Evolutionary conservation across 1,140 invertebrate species (phyloP).

Genomic region (Philaenus spumarius): DNA sequence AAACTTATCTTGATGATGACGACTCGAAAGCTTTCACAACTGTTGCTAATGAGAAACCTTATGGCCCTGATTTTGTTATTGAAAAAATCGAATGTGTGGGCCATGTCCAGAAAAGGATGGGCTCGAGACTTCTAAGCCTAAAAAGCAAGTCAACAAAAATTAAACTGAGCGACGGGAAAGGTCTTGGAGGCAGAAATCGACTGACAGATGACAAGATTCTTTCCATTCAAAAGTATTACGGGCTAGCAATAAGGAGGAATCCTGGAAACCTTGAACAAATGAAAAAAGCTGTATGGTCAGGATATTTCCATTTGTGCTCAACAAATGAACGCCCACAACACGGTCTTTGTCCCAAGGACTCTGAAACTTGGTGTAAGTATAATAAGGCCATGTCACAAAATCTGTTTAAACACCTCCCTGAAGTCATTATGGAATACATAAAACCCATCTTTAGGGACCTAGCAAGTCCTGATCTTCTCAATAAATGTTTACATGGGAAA

Average conservation of each 20-base stretch:
- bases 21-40: slow-evolving; percentile 18
- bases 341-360: slow-evolving; percentile 27
- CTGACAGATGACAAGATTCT: slow-evolving; percentile 29
- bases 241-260: slow-evolving; percentile 30
- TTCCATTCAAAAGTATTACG: slow-evolving; percentile 25
- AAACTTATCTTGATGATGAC: slow-evolving; percentile 25
- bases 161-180: slow-evolving; percentile 22
- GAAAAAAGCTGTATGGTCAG: slow-evolving; percentile 34
- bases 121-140: slow-evolving; percentile 11
- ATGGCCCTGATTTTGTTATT: slow-evolving; percentile 22
- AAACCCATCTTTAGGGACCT: slow-evolving; percentile 24
- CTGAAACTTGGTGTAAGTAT: slow-evolving; percentile 30
- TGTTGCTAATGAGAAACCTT: slow-evolving; percentile 24
- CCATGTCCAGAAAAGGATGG: slow-evolving; percentile 22
- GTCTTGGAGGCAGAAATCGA: slow-evolving; percentile 25
- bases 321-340: slow-evolving; percentile 32
- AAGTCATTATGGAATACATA: slow-evolving; percentile 15
- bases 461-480: too few species aligned
- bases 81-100: slow-evolving; percentile 23
- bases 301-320: slow-evolving; percentile 33
- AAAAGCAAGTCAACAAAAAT: slow-evolving; percentile 11
- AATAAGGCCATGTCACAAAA: slow-evolving; percentile 8
- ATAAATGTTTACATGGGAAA: slow-evolving; percentile 12
- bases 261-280: slow-evolving; percentile 32
- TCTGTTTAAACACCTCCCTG: slow-evolving; percentile 3